phyloP scores from a whole-genome alignment of 2,113 vertebrate species.

The cattle (Bos taurus) region ARS-UCD2.0 NC_037335.1:39192501-39193000 shows the following conservation, averaged over 20 bases:
- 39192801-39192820: too few species aligned
- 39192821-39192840: too few species aligned
- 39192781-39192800: too few species aligned
- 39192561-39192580: not conserved
- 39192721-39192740: not conserved
- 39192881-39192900: too few species aligned
- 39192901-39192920: too few species aligned
- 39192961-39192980: not conserved
- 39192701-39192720: not conserved
- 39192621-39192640: not conserved
- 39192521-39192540: not conserved
- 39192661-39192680: not conserved
- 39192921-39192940: too few species aligned
- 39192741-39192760: not conserved
- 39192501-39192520: not conserved
- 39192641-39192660: not conserved
- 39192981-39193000: not conserved
- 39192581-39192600: not conserved
- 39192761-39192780: too few species aligned
- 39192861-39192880: too few species aligned
- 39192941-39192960: too few species aligned
- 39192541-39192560: not conserved
- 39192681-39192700: constrained; percentile 19
- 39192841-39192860: too few species aligned
- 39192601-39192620: not conserved